A percentile compares a stretch with the other conserved stretches of the same genome.
Conservation (phyloP, 2,113 vertebrate species). For the Clarias magur region DNA sequence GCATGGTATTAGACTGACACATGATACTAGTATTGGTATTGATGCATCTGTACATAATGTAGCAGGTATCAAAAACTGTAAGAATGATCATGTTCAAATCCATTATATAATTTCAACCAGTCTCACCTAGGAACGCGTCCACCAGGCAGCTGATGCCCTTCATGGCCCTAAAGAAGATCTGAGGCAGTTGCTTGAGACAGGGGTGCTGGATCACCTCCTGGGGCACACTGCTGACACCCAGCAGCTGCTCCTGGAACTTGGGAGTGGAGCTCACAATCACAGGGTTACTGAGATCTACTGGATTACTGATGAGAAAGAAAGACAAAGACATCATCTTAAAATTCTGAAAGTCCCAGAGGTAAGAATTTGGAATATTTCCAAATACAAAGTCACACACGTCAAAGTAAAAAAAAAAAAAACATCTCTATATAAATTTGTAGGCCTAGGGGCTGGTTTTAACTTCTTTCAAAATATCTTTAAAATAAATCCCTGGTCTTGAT, state of each 20-base stretch:
- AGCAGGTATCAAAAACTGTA: background rate
- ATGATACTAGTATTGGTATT: background rate
- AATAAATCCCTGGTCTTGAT: background rate
- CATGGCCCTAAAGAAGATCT: constrained; percentile 93
- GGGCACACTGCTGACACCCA: constrained; percentile 82
- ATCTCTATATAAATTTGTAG: background rate
- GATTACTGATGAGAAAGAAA: constrained; percentile 53
- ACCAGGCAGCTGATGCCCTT: constrained; percentile 87
- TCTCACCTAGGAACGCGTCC: constrained; percentile 90
- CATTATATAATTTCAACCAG: background rate
- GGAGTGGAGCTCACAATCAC: constrained; percentile 87
- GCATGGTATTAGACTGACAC: background rate
- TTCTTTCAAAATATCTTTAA: background rate
- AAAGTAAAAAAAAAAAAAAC: background rate
- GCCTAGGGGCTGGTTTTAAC: background rate
- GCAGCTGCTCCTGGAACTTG: constrained; percentile 86
- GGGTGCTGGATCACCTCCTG: constrained; percentile 87
- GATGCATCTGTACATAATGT: background rate
- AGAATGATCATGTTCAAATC: background rate
- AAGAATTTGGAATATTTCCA: background rate
- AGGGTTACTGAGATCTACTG: constrained; percentile 85
- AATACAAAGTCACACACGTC: background rate
- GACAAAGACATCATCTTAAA: constrained; percentile 32
- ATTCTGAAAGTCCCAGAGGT: background rate
- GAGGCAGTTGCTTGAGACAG: constrained; percentile 91